These are phyloP conservation scores for Cryptoblepharus egeriae DNA, from an alignment of 2,797 vertebrate species.

Conservation along the genomic window DNA sequence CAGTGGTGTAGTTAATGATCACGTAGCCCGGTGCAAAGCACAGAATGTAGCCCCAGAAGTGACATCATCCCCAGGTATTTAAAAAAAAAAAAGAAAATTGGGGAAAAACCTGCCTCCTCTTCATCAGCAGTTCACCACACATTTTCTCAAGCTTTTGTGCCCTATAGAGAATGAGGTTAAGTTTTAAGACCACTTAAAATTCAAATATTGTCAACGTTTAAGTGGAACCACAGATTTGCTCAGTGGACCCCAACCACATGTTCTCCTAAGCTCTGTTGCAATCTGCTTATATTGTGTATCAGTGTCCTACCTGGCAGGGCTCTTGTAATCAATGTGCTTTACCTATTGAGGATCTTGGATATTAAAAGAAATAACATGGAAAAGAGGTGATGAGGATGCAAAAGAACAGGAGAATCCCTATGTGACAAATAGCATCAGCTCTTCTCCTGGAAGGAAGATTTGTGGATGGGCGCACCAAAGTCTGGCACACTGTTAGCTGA, in stretches of 20 bases:
- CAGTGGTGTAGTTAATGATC: too few species aligned
- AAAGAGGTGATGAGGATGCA: background rate
- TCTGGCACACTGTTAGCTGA: background rate
- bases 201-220: too few species aligned
- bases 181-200: too few species aligned
- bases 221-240: background rate
- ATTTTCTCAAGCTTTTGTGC: background rate
- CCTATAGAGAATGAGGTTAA: too few species aligned
- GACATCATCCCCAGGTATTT: too few species aligned
- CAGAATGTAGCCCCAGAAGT: too few species aligned
- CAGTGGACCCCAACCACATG: background rate
- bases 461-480: background rate
- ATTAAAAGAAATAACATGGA: background rate
- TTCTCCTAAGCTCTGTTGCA: too few species aligned
- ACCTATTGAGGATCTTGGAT: background rate
- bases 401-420: conserved; percentile 5
- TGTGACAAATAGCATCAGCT: conserved; percentile 9
- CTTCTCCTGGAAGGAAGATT: background rate
- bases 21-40: too few species aligned
- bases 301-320: background rate
- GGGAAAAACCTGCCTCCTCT: too few species aligned
- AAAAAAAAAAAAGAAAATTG: too few species aligned
- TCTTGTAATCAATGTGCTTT: background rate
- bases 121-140: background rate
- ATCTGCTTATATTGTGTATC: background rate